Base-by-base conservation (phyloP, 2,113 vertebrate genomes). In the Pterocles gutturalis region DNA sequence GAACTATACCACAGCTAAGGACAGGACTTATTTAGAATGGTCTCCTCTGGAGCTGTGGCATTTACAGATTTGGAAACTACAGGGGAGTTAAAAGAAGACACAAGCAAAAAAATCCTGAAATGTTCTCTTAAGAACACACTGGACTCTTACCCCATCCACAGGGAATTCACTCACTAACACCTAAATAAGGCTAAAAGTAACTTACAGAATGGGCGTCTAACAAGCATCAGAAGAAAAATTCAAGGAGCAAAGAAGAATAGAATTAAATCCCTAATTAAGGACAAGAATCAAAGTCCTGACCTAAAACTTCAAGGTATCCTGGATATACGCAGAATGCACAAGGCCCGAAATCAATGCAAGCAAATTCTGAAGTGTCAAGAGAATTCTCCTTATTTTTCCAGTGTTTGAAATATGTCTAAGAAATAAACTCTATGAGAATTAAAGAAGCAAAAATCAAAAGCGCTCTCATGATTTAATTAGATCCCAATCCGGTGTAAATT, bases 371-470 rank as follows among this genome's bases (percentile, higher is more conserved):
- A 88, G 25, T 18, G 38, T 61, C 51, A 86, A 41, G 70, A 87
- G 38, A 97, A 81, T 53, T 76, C 13, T 76, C 78, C 33, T 76
- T 55, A 83, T 78, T 90, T 72, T 79, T 66, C 36, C 38, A 46
- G 5, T 55, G 8, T 53, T 91, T 87, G 73, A 91, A 89, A 72
- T 57, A 70, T 4, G 21, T 53, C 41, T 77, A 69, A 73, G 58
- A 87, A 83, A 85, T 20, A 64, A 91, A 85, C 22, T 69, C 28
- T 79, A 4, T 61, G 41, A 69, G 29, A 87, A 93, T 14, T 66
- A 61, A 62, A 72, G 70, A 83, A 31, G 29, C 8, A 93, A 82
- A 96, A 95, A 82, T 70, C 45, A 71, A 64, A 95, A 90, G 17
- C 1, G 0, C 29, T 82, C 33, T 55, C 65, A 53, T 20, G 33